phyloP scores from a whole-genome alignment of 2,888 invertebrate species.

The Acanthoscelides obtectus region DNA sequence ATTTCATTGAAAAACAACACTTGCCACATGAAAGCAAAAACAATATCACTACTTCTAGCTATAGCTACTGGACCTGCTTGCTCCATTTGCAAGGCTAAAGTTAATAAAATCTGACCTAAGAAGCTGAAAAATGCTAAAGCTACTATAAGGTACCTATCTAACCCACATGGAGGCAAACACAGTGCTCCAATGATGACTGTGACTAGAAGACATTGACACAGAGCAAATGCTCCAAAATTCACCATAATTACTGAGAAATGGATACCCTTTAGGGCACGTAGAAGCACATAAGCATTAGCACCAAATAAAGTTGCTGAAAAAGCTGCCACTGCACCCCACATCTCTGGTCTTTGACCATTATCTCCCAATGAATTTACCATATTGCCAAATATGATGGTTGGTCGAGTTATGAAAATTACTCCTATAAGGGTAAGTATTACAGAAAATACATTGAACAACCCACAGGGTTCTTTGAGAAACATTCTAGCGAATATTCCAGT shows the following conservation, averaged over 20 bases:
- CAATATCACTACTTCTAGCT: constrained; percentile 87
- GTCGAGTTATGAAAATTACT: constrained; percentile 80
- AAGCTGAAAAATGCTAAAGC: constrained; percentile 83
- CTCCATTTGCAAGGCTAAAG: constrained; percentile 84
- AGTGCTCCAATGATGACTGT: constrained; percentile 73
- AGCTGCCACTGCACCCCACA: constrained; percentile 80
- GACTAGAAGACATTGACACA: constrained; percentile 72
- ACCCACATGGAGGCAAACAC: constrained; percentile 78
- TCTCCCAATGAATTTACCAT: constrained; percentile 54
- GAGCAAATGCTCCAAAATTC: constrained; percentile 80
- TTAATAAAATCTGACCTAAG: constrained; percentile 81
- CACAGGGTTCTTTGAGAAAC: constrained; percentile 85
- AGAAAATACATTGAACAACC: constrained; percentile 78
- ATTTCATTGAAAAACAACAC: constrained; percentile 83
- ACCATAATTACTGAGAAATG: constrained; percentile 91
- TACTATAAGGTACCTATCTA: constrained; percentile 74
- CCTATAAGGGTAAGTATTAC: constrained; percentile 80
- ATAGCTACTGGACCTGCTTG: constrained; percentile 90
- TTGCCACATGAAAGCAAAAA: constrained; percentile 90
- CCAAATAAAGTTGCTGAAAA: constrained; percentile 83
- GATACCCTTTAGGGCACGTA: constrained; percentile 79
- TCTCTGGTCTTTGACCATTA: constrained; percentile 51
- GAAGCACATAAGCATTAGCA: constrained; percentile 80
- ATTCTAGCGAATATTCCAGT: constrained; percentile 84
- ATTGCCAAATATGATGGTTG: constrained; percentile 76